A percentile compares a stretch with the other conserved stretches of the same genome.
phyloP scores from a whole-genome alignment of 2,797 vertebrate species.

The Melanogrammus aeglefinus region DNA sequence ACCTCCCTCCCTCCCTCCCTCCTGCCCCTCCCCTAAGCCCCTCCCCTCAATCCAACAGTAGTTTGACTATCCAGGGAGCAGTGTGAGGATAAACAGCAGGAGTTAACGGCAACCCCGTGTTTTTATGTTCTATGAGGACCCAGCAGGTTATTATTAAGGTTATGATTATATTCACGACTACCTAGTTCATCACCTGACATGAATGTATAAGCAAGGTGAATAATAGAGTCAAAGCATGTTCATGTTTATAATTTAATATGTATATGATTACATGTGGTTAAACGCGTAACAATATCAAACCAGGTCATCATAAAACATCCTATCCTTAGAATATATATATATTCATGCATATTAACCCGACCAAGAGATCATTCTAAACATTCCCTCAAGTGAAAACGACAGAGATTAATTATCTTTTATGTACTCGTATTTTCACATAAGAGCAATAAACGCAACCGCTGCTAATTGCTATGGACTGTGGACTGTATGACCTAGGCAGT shows the following conservation, averaged over 20 bases:
- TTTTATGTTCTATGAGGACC: no score
- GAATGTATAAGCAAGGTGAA: no score
- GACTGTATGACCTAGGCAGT: conserved; percentile 14
- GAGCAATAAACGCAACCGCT: neutral
- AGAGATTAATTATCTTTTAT: neutral
- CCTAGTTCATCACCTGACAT: no score
- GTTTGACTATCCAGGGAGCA: no score
- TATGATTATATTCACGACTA: no score
- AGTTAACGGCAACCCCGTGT: no score
- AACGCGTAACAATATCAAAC: neutral
- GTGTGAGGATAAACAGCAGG: no score
- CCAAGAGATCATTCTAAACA: neutral
- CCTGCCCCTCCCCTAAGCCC: conserved; percentile 47
- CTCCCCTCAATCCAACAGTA: conserved; percentile 12
- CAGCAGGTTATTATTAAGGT: no score
- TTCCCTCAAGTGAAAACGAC: neutral
- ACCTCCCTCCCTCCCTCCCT: conserved; percentile 29
- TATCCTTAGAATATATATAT: no score
- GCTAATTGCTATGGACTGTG: conserved; percentile 10
- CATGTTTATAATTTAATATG: conserved; percentile 38
- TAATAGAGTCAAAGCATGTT: no score
- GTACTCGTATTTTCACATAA: neutral
- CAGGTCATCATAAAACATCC: neutral
- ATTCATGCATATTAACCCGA: neutral
- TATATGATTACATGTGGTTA: neutral